Base-by-base conservation (phyloP, 2,797 vertebrate genomes). In the Characodon lateralis region DNA sequence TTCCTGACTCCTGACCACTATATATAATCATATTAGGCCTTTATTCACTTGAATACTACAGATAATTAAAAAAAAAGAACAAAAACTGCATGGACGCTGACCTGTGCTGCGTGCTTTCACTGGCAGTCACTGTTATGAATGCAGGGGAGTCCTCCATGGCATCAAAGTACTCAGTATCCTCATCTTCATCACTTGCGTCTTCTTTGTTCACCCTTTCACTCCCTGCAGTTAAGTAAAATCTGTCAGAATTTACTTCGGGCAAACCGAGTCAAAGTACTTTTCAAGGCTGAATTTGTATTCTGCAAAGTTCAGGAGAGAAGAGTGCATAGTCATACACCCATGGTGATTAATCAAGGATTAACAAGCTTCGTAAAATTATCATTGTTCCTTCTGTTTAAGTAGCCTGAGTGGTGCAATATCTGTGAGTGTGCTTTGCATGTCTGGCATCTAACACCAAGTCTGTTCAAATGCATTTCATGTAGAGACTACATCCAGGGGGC, bases 121-220 rank as follows among this genome's bases (percentile, higher is more conserved):
- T 93, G 2, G 98, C 94, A 0, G 97, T 98, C 95, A 99, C 98
- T 88, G 98, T 99, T 96, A 99, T 98, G 90, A 99, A 99, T 55
- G 97, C 97, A 77, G 97, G 96, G 74, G 97, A 95, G 51, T 99
- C 98, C 95, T 99, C 98, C 98, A 99, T 99, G 96, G 98, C 98
- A 50, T 99, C 98, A 28, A 99, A 99, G 90, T 96, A 99, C 89
- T 99, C 98, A 0, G 97, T 98, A 95, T 99, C 97, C 92, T 99
- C 98, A 98, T 99, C 98, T 97, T 99, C 98, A 89, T 99, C 98
- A 95, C 98, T 99, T 83, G 97, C 96, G 79, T 99, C 97, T 85
- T 96, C 98, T 96, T 97, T 98, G 69, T 87, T 94, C 53, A 93
- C 90, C 89, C 95, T 95, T 85, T 91, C 94, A 28, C 94, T 95